These are phyloP conservation scores for Clarias laeviceps DNA, from an alignment of 2,797 vertebrate species.

Conservation along the genomic window DNA sequence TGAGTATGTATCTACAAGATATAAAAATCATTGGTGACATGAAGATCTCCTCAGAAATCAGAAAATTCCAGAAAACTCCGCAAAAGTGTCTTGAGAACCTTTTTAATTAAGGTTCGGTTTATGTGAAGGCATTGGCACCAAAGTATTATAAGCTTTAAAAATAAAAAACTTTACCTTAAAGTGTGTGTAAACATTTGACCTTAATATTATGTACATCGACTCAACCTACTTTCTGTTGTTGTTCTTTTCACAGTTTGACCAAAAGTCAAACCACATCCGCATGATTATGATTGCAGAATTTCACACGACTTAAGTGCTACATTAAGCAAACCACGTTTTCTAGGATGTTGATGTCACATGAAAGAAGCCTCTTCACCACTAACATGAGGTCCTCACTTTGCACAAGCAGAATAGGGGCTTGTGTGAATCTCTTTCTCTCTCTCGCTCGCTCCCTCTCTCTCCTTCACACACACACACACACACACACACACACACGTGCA, in stretches of 20 bases:
- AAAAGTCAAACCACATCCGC: background rate
- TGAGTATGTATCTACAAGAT: too few species aligned
- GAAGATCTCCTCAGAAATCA: too few species aligned
- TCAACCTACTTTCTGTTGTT: too few species aligned
- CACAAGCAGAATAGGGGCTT: background rate
- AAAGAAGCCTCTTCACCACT: background rate
- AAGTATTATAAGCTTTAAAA: too few species aligned
- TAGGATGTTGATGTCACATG: background rate
- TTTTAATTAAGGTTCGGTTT: too few species aligned
- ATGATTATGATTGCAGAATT: background rate
- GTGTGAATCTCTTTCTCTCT: background rate
- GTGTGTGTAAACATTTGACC: too few species aligned
- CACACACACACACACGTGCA: background rate
- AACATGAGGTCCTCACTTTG: background rate
- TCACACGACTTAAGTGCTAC: background rate
- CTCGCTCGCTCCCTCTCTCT: too few species aligned
- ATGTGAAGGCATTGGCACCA: too few species aligned
- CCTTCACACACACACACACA: background rate
- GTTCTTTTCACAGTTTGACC: background rate
- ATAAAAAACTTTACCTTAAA: too few species aligned
- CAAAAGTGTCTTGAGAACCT: background rate
- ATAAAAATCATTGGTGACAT: too few species aligned
- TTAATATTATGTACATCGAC: too few species aligned
- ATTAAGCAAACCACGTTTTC: background rate
- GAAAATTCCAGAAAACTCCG: background rate